Base-by-base conservation (phyloP, 2,888 invertebrate species). In the Helicoverpa assulta region DNA sequence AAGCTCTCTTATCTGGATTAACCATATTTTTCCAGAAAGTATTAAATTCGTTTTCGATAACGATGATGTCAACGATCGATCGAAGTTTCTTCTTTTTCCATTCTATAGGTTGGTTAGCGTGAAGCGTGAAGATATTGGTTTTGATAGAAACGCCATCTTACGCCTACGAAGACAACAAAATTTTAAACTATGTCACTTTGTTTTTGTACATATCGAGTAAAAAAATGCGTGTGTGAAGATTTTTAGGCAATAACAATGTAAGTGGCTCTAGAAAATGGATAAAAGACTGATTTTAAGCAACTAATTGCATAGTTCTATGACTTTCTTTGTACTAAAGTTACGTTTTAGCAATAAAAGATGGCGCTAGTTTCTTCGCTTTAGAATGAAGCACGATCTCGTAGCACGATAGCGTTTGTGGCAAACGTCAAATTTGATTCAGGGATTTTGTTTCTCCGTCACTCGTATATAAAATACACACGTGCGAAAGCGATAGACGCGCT, bases 401-500 rank as follows among this genome's bases (percentile, higher is more conserved):
- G 65, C 57, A 58, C 18, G 68, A 60, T 62, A 64, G 76, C 50
- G 18, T 58, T 75, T 59, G 63, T 65, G 55, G 73, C 47, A 67
- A 76, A 80, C 29, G 78, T 83, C 83, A 73, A 69, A 62, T 26
- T 67, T 33, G 18, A 51, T 63, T 64, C 16, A 21, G 12, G 1
- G 18, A 5, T 59, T 16, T 78, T 65, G 64, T 73, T 43, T 71
- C 82, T 81, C 76, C 60, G 33, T 71, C 65, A 16, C 61, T 60
- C 74, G n/a, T 18, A 16, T 0, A 14, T 14, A 3, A 33, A 12
- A 56, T 37, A 7, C 40, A 0, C 53, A 65, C 7, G 72, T 56
- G 53, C 40, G 70, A 79, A 64, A 62, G 76, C 43, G 53, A 79
- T 66, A 67, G 79, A 62, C 37, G 79, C 79, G 79, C 67, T 71